Conservation (phyloP, 2,113 vertebrate species). For the Cepphus grylle region DNA sequence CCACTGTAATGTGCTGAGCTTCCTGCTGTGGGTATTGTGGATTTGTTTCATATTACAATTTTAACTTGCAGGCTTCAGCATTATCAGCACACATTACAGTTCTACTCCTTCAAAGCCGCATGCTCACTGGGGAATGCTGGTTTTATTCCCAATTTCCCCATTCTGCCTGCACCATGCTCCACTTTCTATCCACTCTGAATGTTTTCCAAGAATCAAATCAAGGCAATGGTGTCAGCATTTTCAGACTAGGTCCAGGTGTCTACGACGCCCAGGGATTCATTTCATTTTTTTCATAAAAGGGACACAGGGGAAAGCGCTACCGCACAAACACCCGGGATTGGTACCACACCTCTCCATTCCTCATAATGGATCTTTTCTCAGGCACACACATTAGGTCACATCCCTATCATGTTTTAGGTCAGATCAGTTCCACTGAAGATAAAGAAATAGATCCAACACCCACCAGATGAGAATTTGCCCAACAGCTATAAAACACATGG, state of each 20-base stretch:
- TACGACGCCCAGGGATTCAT: neutral
- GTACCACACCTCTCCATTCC: neutral
- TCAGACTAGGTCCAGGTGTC: neutral
- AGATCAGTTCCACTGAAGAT: neutral
- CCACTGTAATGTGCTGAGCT: neutral
- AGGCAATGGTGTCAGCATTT: neutral
- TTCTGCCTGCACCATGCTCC: neutral
- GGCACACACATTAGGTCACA: neutral
- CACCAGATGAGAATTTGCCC: neutral
- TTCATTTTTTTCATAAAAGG: neutral
- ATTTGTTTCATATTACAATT: neutral
- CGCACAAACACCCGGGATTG: neutral
- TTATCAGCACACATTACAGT: neutral
- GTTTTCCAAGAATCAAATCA: neutral
- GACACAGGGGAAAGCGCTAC: fast-evolving
- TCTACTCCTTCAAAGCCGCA: neutral
- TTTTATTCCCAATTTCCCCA: neutral
- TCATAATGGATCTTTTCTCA: neutral
- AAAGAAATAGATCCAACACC: neutral
- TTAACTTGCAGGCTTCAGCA: neutral
- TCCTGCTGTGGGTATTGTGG: neutral
- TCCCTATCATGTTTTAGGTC: neutral
- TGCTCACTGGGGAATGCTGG: neutral
- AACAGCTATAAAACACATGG: neutral
- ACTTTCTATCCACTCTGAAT: neutral